A percentile compares a stretch with the other conserved stretches of the same genome.
Evolutionary conservation across 2,113 vertebrate genomes (phyloP).

Genomic region (Petroica traversi): DNA sequence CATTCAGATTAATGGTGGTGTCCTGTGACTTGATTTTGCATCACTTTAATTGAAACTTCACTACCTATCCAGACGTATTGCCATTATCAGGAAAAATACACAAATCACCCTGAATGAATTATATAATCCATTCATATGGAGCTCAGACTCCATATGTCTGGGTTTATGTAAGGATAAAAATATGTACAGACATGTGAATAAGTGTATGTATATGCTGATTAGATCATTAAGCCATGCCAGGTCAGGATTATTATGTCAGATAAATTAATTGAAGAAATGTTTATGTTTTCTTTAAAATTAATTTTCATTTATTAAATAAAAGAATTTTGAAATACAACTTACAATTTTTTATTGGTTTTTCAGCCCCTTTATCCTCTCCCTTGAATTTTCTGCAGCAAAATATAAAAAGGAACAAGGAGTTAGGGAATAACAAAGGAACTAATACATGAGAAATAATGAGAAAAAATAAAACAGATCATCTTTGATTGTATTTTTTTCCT

Average conservation of each 20-base stretch:
- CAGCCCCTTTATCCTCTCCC: rapidly evolving
- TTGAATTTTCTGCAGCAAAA: not conserved
- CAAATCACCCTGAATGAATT: rapidly evolving
- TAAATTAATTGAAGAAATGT: not conserved
- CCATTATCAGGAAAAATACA: not conserved
- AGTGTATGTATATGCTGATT: not conserved
- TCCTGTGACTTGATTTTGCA: not conserved
- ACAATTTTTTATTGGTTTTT: not conserved
- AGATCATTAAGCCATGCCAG: not conserved
- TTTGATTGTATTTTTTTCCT: not conserved
- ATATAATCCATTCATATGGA: not conserved
- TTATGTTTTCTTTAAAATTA: not conserved
- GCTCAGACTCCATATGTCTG: not conserved
- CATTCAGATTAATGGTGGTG: not conserved
- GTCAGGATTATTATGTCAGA: not conserved
- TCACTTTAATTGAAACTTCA: not conserved
- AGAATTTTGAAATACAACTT: not conserved
- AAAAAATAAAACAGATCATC: not conserved
- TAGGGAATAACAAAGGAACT: not conserved
- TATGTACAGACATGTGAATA: not conserved
- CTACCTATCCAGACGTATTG: not conserved
- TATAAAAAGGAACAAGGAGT: not conserved
- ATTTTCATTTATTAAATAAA: not conserved
- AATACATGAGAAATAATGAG: not conserved
- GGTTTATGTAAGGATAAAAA: not conserved